Evolutionary conservation across 2,797 vertebrate species (phyloP), one percentile per base, ranked within the genome.

Genomic region (Periophthalmus magnuspinnatus): DNA sequence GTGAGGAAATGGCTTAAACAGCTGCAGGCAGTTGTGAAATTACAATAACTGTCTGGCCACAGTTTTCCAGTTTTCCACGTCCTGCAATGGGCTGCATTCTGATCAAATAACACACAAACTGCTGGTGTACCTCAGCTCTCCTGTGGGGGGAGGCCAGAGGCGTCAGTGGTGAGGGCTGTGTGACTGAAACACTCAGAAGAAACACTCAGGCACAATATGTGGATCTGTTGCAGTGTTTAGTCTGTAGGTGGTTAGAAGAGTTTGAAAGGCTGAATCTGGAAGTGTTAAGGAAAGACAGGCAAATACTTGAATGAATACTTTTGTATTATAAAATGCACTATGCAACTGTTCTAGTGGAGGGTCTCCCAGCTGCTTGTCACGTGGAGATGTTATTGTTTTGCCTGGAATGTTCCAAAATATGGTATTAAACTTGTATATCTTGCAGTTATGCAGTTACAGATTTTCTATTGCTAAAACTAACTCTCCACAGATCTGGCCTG

Each of bases 61-160:
- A 38, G 62, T 80, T 90, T 90, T 84, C 86, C 83, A 80, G 52
- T 82, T 90, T 90, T 84, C 86, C 83, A 79, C 56, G 66, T 70
- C 74, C 71, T 76, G 56, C 0, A 41, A 55, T 58, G 9, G 9
- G 52, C 74, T 22, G n/a, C 62, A 67, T 61, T 21, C 11, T 64
- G 79, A 88, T 88, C 68, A 72, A 71, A 86, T 85, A 78, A 76
- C 80, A 76, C 76, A 77, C 58, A 56, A 74, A 78, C 71, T 71
- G 52, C 79, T 75, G 78, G 74, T 81, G 24, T 69, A 64, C 5
- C 71, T 79, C 33, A 24, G 71, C 60, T 68, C 47, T 76, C 2
- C n/a, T 71, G 57, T 41, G 68, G 69, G 68, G 62, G 67, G 38
- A 81, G 72, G 71, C 79, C 73, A 74, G 64, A 80, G 65, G 74